These are phyloP conservation scores for Halcyon senegalensis DNA, from an alignment of 2,113 vertebrate genomes.

Conservation along the genomic window DNA sequence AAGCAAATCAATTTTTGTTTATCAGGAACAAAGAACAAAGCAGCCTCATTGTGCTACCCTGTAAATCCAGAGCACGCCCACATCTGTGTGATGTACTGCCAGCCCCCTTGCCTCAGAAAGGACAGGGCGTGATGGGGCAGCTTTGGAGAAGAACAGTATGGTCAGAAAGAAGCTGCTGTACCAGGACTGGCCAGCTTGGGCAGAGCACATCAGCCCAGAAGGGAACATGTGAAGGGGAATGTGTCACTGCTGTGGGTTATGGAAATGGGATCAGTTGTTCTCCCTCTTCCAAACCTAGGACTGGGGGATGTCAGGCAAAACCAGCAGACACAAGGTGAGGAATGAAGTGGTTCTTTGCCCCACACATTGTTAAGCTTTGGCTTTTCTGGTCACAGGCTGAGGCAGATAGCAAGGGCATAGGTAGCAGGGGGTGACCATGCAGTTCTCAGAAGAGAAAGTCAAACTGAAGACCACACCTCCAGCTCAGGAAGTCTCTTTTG, in stretches of 20 bases:
- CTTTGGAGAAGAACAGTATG: neutral
- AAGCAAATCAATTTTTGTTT: constrained; percentile 8
- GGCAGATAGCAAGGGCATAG: neutral
- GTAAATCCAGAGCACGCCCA: neutral
- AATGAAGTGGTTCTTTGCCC: neutral
- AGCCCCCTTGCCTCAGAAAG: neutral
- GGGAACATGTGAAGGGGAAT: neutral
- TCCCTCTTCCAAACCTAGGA: neutral
- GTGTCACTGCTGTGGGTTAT: neutral
- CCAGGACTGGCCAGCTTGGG: neutral
- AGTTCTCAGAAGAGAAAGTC: neutral
- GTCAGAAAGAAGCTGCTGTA: neutral
- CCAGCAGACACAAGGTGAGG: neutral
- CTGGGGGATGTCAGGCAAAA: neutral
- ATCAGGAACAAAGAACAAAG: constrained; percentile 8
- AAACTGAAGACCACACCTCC: neutral
- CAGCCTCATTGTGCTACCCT: neutral
- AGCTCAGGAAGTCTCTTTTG: neutral
- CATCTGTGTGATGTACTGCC: neutral
- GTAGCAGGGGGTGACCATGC: neutral
- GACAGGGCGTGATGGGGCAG: accelerated
- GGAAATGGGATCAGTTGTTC: neutral
- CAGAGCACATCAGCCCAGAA: neutral
- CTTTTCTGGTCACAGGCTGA: neutral
- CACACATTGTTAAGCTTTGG: neutral